Base-by-base conservation (phyloP, 2,113 vertebrate genomes). In the Urocitellus parryii region DNA sequence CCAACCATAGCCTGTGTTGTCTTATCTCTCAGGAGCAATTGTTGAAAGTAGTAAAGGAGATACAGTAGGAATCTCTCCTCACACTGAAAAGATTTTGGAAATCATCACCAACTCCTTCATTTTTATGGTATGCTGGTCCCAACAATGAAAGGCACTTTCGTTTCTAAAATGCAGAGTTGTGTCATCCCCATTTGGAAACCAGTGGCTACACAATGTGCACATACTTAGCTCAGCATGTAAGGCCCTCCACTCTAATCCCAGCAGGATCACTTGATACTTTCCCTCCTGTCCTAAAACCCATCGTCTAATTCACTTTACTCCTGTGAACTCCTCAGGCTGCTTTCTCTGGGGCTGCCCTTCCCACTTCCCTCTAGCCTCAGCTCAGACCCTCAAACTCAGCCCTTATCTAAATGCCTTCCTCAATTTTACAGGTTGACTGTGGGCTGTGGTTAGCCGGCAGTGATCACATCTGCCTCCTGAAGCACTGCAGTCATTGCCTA, bases 121-220 rank as follows among this genome's bases (percentile, higher is more conserved):
- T 89, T 89, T 76, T 85, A 65, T 42, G 48, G 34, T 34, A 63
- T 11, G 17, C 17, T 39, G 73, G 65, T 42, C 25, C 13, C 45
- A 45, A 34, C 34, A 68, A 73, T 63, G 83, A 91, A 76, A 96
- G 48, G 24, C 48, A 20, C 32, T 89, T 80, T 29, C 67, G 18
- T 88, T 81, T 80, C 78, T 85, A 82, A 80, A 80, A 91, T 18
- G 29, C 51, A 85, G 34, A 27, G 72, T 48, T 27, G 4, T 95
- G 77, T 91, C 58, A 77, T n/a, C 10, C 12, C 65, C 61, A n/a
- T 45, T 88, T 79, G 67, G 45, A 91, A 91, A 79, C 77, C 90
- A 68, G 12, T 45, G 76, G 13, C 56, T 87, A 63, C 17, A 61
- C 29, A 42, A 27, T 73, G 61, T 17, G 14, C 7, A 42, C 37